Percentiles rank a stretch among this genome's conserved stretches.
Conservation (phyloP, 2,888 invertebrate species). For the Notodonta ziczac region DNA sequence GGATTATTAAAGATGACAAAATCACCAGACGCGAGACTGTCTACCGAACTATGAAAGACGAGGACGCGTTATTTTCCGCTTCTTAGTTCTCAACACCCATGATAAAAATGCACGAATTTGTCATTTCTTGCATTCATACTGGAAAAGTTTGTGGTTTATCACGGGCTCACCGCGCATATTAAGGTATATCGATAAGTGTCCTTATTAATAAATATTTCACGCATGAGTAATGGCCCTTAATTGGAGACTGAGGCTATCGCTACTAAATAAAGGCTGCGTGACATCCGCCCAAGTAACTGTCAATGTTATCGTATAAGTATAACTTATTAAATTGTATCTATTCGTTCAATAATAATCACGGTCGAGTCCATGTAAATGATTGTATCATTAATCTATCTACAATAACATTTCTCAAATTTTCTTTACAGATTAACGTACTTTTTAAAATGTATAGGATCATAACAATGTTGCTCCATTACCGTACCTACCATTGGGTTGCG, state of each 20-base stretch:
- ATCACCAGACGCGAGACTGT: slow-evolving; percentile 23
- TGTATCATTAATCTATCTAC: not conserved
- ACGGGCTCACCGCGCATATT: slow-evolving; percentile 17
- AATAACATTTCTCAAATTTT: not conserved
- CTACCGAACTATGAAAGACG: slow-evolving; percentile 14
- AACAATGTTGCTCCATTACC: slow-evolving; percentile 16
- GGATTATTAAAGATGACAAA: slow-evolving; percentile 42
- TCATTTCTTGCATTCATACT: not conserved
- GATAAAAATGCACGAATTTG: not conserved
- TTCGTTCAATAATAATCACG: slow-evolving; percentile 15
- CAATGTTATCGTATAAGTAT: slow-evolving; percentile 50
- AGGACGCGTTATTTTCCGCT: slow-evolving; percentile 6
- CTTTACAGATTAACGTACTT: not conserved
- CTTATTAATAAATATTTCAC: slow-evolving; percentile 74
- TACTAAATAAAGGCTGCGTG: slow-evolving; percentile 74
- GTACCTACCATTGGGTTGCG: slow-evolving; percentile 41
- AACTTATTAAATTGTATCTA: slow-evolving; percentile 22
- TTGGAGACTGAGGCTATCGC: slow-evolving; percentile 77
- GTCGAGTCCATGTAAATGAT: not conserved
- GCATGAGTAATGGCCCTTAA: slow-evolving; percentile 76
- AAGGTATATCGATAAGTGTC: slow-evolving; percentile 29
- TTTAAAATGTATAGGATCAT: slow-evolving; percentile 4
- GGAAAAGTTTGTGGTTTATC: slow-evolving; percentile 8
- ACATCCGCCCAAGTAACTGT: slow-evolving; percentile 77
- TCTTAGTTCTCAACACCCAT: not conserved